Conservation (phyloP, 2,797 vertebrate genomes). For the Anomalospiza imberbis region DNA sequence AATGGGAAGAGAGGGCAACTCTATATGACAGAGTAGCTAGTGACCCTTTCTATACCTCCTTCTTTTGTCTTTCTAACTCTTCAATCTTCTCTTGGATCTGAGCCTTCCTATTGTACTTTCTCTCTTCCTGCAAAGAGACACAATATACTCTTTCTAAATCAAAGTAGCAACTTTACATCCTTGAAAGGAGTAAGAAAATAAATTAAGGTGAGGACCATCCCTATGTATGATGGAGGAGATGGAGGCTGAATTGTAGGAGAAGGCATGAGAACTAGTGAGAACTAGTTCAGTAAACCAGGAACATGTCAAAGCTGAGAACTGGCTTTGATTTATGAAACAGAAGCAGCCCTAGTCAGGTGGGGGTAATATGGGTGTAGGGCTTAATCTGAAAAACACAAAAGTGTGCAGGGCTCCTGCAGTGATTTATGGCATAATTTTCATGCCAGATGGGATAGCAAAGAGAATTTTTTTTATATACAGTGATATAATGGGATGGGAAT, state of each 20-base stretch:
- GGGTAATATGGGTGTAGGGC: not conserved
- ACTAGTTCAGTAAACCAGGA: not conserved
- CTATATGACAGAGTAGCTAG: not conserved
- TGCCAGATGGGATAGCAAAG: not conserved
- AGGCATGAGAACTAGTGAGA: not conserved
- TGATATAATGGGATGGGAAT: not conserved
- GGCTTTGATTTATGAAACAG: not conserved
- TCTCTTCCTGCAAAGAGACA: not conserved
- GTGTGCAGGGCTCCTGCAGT: not conserved
- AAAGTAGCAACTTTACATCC: not conserved
- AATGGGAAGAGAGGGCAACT: not conserved
- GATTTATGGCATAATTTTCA: not conserved
- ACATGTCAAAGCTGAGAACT: not conserved
- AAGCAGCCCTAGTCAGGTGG: not conserved
- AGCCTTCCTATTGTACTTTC: not conserved
- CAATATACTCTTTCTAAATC: accelerated
- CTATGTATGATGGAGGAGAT: not conserved
- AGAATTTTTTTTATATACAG: not conserved
- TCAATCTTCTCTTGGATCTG: not conserved
- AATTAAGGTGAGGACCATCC: not conserved
- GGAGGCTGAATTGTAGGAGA: not conserved
- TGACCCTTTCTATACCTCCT: not conserved
- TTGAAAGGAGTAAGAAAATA: not conserved
- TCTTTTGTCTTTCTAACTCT: not conserved
- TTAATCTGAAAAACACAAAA: not conserved